These are phyloP conservation scores for Hanleya hanleyi DNA, from an alignment of 2,888 invertebrate genomes.

Conservation along the genomic window DNA sequence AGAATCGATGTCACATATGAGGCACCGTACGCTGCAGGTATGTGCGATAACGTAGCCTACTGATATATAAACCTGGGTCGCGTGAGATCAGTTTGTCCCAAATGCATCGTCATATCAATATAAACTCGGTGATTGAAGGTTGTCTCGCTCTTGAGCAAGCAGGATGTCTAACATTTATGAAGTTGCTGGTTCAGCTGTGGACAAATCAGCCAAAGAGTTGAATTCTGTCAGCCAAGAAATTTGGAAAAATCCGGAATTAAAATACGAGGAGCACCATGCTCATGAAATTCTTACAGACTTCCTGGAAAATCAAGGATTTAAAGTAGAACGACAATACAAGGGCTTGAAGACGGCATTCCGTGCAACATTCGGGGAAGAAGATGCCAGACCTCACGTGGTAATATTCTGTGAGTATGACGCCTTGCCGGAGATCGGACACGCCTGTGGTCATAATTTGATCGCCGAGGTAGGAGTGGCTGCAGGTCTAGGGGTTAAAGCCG, in stretches of 20 bases:
- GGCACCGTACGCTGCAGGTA: too few relatives aligned
- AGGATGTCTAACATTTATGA: not conserved
- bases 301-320: conserved; percentile 57
- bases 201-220: conserved; percentile 39
- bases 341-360: conserved; percentile 52
- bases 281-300: conserved; percentile 58
- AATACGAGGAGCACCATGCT: conserved; percentile 61
- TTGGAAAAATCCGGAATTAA: conserved; percentile 68
- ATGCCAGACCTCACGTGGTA: conserved; percentile 55
- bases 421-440: conserved; percentile 65
- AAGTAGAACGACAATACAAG: conserved; percentile 57
- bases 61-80: too few relatives aligned
- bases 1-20: too few relatives aligned
- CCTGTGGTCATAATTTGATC: conserved; percentile 72
- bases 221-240: conserved; percentile 57
- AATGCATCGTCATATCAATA: too few relatives aligned
- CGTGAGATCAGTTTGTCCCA: too few relatives aligned
- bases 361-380: conserved; percentile 41
- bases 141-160: too few relatives aligned
- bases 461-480: conserved; percentile 43
- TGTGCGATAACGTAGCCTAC: too few relatives aligned
- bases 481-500: conserved; percentile 60
- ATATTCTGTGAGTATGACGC: conserved; percentile 63
- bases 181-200: conserved; percentile 31
- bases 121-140: too few relatives aligned